A percentile compares a stretch with the other conserved stretches of the same genome.
Conservation (phyloP, 35 echinoderm and acorn worm species). For the Strongylocentrotus purpuratus region DNA sequence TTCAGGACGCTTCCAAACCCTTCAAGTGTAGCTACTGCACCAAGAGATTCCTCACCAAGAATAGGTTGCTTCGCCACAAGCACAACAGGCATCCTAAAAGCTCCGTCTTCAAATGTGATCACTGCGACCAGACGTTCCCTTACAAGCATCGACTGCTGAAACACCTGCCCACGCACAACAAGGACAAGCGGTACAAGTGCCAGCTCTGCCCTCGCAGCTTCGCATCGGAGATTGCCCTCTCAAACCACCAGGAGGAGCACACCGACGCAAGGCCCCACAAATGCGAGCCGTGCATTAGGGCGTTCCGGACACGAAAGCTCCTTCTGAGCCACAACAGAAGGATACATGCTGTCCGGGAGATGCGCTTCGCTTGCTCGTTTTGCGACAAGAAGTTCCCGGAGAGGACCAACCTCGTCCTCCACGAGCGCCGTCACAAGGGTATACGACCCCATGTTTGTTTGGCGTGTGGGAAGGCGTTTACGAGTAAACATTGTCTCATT, state of each 20-base stretch:
- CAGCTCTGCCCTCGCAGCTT: background rate
- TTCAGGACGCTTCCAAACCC: background rate
- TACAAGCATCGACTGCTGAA: background rate
- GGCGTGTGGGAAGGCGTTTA: constrained; percentile 19
- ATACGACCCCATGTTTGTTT: constrained; percentile 38
- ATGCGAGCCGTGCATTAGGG: background rate
- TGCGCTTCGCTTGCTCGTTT: background rate
- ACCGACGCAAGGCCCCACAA: background rate
- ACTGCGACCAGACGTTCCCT: background rate
- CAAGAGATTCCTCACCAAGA: background rate
- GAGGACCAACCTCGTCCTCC: background rate
- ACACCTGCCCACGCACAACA: background rate
- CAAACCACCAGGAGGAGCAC: constrained; percentile 15
- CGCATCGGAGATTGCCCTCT: background rate
- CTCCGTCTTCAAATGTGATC: background rate
- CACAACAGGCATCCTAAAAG: background rate
- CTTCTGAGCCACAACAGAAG: constrained; percentile 4
- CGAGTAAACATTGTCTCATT: background rate
- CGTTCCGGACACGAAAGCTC: background rate
- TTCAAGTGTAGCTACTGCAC: constrained; percentile 22
- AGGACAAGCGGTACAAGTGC: constrained; percentile 25
- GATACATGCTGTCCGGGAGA: background rate
- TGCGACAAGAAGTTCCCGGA: constrained; percentile 32
- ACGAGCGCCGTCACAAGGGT: constrained; percentile 27
- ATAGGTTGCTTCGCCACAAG: background rate